Base-by-base conservation (phyloP, 2,888 invertebrate genomes). In the Agrotis exclamationis region DNA sequence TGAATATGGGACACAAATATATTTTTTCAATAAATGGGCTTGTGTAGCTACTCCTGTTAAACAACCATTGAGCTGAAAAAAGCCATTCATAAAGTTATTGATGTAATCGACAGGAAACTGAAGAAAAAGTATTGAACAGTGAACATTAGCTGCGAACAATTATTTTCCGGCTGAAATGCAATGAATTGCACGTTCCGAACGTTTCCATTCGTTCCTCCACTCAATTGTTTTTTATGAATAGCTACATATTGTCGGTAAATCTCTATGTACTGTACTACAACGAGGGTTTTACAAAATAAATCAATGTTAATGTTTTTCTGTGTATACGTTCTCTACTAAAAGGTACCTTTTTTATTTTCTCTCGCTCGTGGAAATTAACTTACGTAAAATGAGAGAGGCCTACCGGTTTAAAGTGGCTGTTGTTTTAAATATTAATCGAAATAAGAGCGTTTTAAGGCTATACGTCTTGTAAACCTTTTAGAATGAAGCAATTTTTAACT, bases 141-240 rank as follows among this genome's bases (percentile, higher is more conserved):
- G 84, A 83, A 75, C 71, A 85, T 84, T 82, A 77, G 74, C 83
- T 84, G 83, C 71, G 83, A 80, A 82, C 86, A 84, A 86, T 87
- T 88, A 85, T 88, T 85, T 86, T 86, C 80, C 76, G 80, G 65
- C 73, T 85, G 80, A 84, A 80, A 76, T 82, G 83, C 83, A 80
- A 82, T 86, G 83, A 87, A 85, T 85, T 84, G 77, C 68, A 74
- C 74, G 74, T 71, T 85, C 63, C 47, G 72, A 84, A 74, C 72
- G 81, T 68, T 84, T 83, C 83, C 80, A 76, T 74, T 83, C 56
- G 78, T 80, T 78, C 47, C 57, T 63, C 71, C 62, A 70, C 71
- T 75, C 69, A 76, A 85, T 83, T 74, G 79, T 81, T 86, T 75
- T 76, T 75, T 77, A 82, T 75, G 80, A 83, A 86, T 84, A 68